Percentiles rank a stretch among this genome's conserved stretches.
Evolutionary conservation across 2,888 invertebrate genomes (phyloP).

Genomic region (Meloe dianella): DNA sequence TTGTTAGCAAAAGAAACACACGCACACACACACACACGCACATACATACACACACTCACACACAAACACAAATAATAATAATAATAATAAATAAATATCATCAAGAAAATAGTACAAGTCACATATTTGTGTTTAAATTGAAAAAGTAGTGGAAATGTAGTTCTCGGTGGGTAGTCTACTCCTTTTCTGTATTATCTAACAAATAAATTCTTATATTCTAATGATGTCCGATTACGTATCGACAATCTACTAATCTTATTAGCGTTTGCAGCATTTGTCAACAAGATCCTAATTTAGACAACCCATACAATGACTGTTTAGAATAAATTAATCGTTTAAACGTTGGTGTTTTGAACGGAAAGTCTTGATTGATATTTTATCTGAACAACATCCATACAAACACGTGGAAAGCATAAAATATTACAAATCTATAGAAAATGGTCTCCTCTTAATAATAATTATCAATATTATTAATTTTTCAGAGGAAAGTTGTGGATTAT

Average conservation of each 20-base stretch:
- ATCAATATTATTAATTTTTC: background rate
- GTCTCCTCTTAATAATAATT: background rate
- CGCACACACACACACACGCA: too few relatives aligned
- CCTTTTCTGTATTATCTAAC: background rate
- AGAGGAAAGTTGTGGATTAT: background rate
- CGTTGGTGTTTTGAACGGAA: conserved; percentile 17
- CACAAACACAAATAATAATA: too few relatives aligned
- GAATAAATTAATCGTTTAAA: conserved; percentile 32
- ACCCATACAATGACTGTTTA: conserved; percentile 19
- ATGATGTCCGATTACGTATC: conserved; percentile 16
- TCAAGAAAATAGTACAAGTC: too few relatives aligned
- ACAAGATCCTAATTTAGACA: conserved; percentile 38
- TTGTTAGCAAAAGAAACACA: too few relatives aligned
- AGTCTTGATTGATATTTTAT: conserved; percentile 14
- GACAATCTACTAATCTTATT: conserved; percentile 33
- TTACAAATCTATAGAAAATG: background rate
- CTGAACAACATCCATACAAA: background rate
- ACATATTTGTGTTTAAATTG: too few relatives aligned
- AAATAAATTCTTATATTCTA: conserved; percentile 9
- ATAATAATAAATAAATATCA: too few relatives aligned
- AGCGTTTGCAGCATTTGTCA: conserved; percentile 36
- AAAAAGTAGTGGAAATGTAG: background rate
- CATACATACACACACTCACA: too few relatives aligned
- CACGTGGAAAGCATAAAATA: background rate
- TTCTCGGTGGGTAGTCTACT: background rate